phyloP scores from a whole-genome alignment of 2,888 invertebrate genomes.

The Drosophila barbarae region DNA sequence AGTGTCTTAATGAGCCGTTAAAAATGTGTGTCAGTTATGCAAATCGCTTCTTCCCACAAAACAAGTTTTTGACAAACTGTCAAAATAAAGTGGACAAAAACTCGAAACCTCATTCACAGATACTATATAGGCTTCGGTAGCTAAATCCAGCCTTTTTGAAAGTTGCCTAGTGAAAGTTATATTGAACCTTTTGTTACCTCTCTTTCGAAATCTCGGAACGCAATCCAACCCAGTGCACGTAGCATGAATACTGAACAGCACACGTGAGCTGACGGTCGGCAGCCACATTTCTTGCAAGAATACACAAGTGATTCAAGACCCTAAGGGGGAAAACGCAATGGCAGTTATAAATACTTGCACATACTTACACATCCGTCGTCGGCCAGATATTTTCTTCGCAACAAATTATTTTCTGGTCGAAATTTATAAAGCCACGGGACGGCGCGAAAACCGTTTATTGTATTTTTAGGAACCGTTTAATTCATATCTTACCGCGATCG shows the following conservation, averaged over 20 bases:
- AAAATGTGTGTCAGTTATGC: constrained; percentile 29
- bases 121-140: constrained; percentile 24
- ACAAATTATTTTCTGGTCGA: constrained; percentile 15
- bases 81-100: constrained; percentile 10
- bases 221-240: constrained; percentile 49
- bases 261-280: constrained; percentile 37
- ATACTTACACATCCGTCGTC: constrained; percentile 22
- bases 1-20: constrained; percentile 6
- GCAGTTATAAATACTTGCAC: constrained; percentile 42
- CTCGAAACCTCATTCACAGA: constrained; percentile 7
- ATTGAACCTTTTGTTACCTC: constrained; percentile 26
- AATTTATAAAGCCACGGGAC: constrained; percentile 38
- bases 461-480: constrained; percentile 38
- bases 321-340: constrained; percentile 29
- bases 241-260: constrained; percentile 37
- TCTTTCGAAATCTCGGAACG: constrained; percentile 34
- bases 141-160: constrained; percentile 26
- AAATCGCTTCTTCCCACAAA: constrained; percentile 24
- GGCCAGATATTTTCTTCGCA: constrained; percentile 29
- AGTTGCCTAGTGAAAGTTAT: constrained; percentile 56
- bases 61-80: constrained; percentile 23
- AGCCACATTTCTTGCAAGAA: constrained; percentile 42
- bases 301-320: constrained; percentile 46
- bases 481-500: constrained; percentile 27
- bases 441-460: constrained; percentile 34